phyloP scores from a whole-genome alignment of 2,888 invertebrate genomes.

The Caenorhabditis imperialis region DNA sequence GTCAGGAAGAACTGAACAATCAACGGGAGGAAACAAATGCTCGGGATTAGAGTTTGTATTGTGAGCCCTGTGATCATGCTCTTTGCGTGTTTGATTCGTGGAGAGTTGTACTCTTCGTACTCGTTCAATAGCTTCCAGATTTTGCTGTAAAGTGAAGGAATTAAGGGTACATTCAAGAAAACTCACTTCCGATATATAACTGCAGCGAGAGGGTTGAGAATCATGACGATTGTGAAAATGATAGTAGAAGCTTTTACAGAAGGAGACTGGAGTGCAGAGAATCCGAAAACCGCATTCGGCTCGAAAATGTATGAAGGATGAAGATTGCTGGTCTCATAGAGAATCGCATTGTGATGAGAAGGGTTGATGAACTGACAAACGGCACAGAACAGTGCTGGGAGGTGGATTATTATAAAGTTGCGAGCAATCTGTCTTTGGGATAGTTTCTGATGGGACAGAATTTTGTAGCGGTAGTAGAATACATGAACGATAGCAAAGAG shows the following conservation, averaged over 20 bases:
- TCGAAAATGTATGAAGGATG: slow-evolving; percentile 25
- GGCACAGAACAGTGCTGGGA: slow-evolving; percentile 40
- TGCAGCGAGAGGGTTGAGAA: slow-evolving; percentile 43
- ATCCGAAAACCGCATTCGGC: slow-evolving; percentile 30
- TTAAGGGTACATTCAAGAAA: background rate
- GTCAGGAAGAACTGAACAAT: slow-evolving; percentile 44
- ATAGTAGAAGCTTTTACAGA: slow-evolving; percentile 38
- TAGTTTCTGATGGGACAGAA: slow-evolving; percentile 38
- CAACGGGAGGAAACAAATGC: slow-evolving; percentile 45
- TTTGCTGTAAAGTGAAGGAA: slow-evolving; percentile 19
- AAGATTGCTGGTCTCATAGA: slow-evolving; percentile 26
- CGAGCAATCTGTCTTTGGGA: slow-evolving; percentile 19
- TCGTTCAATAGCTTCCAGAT: slow-evolving; percentile 39
- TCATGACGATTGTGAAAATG: slow-evolving; percentile 28
- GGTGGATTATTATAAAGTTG: slow-evolving; percentile 42
- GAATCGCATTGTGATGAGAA: slow-evolving; percentile 34
- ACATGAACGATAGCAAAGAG: slow-evolving; percentile 48
- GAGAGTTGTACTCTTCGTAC: slow-evolving; percentile 43
- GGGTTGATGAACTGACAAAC: slow-evolving; percentile 50
- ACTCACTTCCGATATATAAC: slow-evolving; percentile 39
- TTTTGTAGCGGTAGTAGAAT: slow-evolving; percentile 50
- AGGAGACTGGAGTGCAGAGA: slow-evolving; percentile 28
- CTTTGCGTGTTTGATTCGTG: slow-evolving; percentile 40
- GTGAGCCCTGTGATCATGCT: slow-evolving; percentile 53
- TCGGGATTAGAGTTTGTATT: slow-evolving; percentile 39